Evolutionary conservation across 2,113 vertebrate genomes (phyloP).

Genomic region (Apteryx mantelli): DNA sequence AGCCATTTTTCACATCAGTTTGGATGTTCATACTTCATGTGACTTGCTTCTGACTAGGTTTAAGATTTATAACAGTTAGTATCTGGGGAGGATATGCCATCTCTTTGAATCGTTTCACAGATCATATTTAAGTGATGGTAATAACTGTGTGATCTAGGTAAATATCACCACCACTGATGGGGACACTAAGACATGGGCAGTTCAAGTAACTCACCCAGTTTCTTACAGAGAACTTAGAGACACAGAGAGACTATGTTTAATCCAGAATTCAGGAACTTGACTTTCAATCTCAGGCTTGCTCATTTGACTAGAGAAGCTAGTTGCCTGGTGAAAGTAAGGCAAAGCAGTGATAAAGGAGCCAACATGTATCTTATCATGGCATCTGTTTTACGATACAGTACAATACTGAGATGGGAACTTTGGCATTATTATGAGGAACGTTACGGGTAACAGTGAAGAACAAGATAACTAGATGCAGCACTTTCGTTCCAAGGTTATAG

Average conservation of each 20-base stretch:
- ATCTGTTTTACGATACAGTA: background rate
- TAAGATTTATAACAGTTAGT: background rate
- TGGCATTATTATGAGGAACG: background rate
- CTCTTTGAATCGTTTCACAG: background rate
- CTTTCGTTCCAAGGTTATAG: background rate
- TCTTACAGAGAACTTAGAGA: background rate
- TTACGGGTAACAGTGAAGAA: slow-evolving; percentile 1
- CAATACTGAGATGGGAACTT: background rate
- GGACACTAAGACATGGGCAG: background rate
- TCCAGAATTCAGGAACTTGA: background rate
- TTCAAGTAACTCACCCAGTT: background rate
- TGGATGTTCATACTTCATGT: background rate
- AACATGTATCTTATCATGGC: background rate
- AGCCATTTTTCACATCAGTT: background rate
- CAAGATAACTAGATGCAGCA: slow-evolving; percentile 3
- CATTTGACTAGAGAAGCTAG: background rate
- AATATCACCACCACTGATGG: background rate
- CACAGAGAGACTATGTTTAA: background rate
- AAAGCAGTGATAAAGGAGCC: background rate
- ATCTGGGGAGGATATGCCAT: background rate
- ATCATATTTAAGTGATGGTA: background rate
- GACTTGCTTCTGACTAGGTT: background rate
- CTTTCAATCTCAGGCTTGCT: background rate
- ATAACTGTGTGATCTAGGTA: background rate
- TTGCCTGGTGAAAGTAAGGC: background rate